Percentiles rank a stretch among this genome's conserved stretches.
These are phyloP conservation scores for Nephrotoma guestfalica DNA, from an alignment of 2,888 invertebrate species.

Conservation along the genomic window DNA sequence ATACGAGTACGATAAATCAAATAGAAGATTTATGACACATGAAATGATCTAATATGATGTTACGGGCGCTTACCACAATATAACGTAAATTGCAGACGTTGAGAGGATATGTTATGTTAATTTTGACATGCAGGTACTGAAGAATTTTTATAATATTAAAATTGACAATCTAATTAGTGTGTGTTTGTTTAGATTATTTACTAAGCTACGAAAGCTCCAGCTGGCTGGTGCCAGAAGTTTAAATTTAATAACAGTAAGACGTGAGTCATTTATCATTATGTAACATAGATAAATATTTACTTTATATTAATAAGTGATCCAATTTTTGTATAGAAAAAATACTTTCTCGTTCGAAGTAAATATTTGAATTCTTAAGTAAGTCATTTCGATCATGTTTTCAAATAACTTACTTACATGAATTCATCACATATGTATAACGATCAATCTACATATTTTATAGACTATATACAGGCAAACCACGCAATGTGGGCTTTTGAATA, in stretches of 20 bases:
- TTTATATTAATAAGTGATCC: neutral
- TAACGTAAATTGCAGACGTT: neutral
- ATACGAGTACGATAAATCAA: neutral
- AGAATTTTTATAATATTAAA: neutral
- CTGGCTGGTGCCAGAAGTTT: neutral
- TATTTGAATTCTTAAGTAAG: neutral
- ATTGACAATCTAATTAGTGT: neutral
- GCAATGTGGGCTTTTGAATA: neutral
- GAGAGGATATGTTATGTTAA: neutral
- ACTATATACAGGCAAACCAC: neutral
- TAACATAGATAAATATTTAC: neutral
- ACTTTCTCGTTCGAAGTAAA: neutral
- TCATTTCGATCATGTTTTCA: neutral
- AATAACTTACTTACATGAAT: neutral
- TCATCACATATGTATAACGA: neutral
- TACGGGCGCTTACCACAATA: neutral
- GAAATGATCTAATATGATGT: neutral
- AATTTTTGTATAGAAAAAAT: neutral
- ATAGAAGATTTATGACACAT: neutral
- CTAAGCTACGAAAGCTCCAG: neutral
- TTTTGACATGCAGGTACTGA: neutral
- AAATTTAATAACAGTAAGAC: no score
- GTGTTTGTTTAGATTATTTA: neutral
- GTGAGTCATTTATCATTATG: neutral
- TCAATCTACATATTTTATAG: neutral